A percentile compares a stretch with the other conserved stretches of the same genome.
phyloP scores from a whole-genome alignment of 2,113 vertebrate species.

The Mirza zaza region DNA sequence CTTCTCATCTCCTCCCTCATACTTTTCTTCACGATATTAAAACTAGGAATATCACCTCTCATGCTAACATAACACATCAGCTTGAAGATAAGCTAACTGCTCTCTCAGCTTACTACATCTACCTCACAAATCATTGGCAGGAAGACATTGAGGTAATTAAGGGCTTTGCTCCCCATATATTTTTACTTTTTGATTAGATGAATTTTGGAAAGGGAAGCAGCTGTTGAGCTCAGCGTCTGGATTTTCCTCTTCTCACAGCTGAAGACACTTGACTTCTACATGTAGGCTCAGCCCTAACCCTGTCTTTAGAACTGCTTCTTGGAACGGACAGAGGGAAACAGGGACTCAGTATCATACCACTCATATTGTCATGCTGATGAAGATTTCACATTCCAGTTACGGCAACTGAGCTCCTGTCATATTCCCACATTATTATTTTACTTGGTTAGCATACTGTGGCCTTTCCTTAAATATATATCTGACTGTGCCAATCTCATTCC shows the following conservation, averaged over 20 bases:
- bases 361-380: background rate
- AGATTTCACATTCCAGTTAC: background rate
- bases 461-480: background rate
- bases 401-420: background rate
- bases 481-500: background rate
- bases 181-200: background rate
- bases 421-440: background rate
- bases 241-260: background rate
- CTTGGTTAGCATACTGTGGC: background rate
- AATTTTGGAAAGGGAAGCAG: background rate
- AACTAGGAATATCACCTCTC: background rate
- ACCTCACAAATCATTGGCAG: background rate
- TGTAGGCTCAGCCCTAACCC: background rate
- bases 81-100: background rate
- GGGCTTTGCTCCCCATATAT: background rate
- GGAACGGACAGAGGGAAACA: background rate
- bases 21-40: background rate
- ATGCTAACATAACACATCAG: background rate
- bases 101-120: background rate
- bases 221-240: background rate
- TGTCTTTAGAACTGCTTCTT: background rate
- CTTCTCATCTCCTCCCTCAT: background rate
- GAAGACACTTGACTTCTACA: background rate
- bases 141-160: background rate
- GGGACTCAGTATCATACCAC: background rate